These are phyloP conservation scores for Drosophila tropicalis DNA, from an alignment of 1,140 invertebrate species.

Conservation along the genomic window DNA sequence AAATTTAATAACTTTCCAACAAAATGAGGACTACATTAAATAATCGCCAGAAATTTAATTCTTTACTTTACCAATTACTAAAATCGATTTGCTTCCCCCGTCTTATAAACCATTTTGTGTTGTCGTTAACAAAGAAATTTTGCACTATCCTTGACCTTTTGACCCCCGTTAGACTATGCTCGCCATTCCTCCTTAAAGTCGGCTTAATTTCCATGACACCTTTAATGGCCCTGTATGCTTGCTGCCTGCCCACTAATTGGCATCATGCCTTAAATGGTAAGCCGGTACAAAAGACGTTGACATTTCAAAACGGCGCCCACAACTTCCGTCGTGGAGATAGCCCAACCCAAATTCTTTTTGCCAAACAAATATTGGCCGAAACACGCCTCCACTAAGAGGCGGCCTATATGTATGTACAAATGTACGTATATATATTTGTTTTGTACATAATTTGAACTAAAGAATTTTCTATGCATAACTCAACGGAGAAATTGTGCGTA, in stretches of 20 bases:
- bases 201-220: slow-evolving; percentile 29
- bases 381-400: slow-evolving; percentile 21
- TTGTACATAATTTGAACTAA: not conserved
- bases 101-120: not conserved
- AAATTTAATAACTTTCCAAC: not conserved
- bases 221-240: slow-evolving; percentile 24
- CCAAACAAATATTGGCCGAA: slow-evolving; percentile 48
- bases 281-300: slow-evolving; percentile 53
- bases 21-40: too few species aligned
- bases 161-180: not conserved
- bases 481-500: slow-evolving; percentile 20
- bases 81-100: not conserved
- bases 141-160: slow-evolving; percentile 53
- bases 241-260: slow-evolving; percentile 50
- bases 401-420: not conserved
- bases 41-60: too few species aligned
- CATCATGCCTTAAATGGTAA: slow-evolving; percentile 62
- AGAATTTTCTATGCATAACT: slow-evolving; percentile 34
- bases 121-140: not conserved
- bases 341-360: slow-evolving; percentile 58
- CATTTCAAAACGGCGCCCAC: slow-evolving; percentile 69
- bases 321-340: slow-evolving; percentile 54
- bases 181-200: slow-evolving; percentile 14
- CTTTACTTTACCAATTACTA: too few species aligned
- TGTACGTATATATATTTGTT: not conserved